These are phyloP conservation scores for Hyles euphorbiae DNA, from an alignment of 1,140 invertebrate species.

Conservation along the genomic window DNA sequence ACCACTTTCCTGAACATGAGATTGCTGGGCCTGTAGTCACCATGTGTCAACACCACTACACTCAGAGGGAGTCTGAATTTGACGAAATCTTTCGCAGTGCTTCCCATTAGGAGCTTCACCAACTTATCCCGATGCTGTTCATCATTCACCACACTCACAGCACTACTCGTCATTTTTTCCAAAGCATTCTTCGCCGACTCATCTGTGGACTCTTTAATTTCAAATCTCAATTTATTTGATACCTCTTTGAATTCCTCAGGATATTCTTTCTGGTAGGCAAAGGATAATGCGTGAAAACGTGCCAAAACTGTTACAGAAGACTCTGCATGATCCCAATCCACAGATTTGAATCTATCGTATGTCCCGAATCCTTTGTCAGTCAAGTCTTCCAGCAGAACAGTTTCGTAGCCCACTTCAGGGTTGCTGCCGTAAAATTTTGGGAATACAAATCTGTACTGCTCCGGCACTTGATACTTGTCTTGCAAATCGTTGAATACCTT, in stretches of 20 bases:
- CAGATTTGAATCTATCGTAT: slow-evolving; percentile 31
- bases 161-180: slow-evolving; percentile 11
- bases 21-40: slow-evolving; percentile 52
- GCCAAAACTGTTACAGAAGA: slow-evolving; percentile 35
- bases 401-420: slow-evolving; percentile 26
- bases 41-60: slow-evolving; percentile 37
- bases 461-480: slow-evolving; percentile 23
- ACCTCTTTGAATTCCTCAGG: slow-evolving; percentile 41
- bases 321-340: slow-evolving; percentile 41
- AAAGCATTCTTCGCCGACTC: slow-evolving; percentile 6
- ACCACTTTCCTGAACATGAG: slow-evolving; percentile 39
- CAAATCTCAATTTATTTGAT: slow-evolving; percentile 15
- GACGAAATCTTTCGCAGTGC: slow-evolving; percentile 5
- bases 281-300: slow-evolving; percentile 48
- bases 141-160: slow-evolving; percentile 16
- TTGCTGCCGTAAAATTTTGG: slow-evolving; percentile 41
- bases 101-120: slow-evolving; percentile 12
- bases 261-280: slow-evolving; percentile 35
- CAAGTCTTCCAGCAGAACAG: slow-evolving; percentile 47
- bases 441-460: slow-evolving; percentile 36
- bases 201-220: neutral
- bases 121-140: slow-evolving; percentile 31
- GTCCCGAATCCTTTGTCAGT: slow-evolving; percentile 28
- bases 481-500: slow-evolving; percentile 38
- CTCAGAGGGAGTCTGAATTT: slow-evolving; percentile 24